Evolutionary conservation across 1,140 invertebrate species (phyloP).

Genomic region (Drosophila asahinai): DNA sequence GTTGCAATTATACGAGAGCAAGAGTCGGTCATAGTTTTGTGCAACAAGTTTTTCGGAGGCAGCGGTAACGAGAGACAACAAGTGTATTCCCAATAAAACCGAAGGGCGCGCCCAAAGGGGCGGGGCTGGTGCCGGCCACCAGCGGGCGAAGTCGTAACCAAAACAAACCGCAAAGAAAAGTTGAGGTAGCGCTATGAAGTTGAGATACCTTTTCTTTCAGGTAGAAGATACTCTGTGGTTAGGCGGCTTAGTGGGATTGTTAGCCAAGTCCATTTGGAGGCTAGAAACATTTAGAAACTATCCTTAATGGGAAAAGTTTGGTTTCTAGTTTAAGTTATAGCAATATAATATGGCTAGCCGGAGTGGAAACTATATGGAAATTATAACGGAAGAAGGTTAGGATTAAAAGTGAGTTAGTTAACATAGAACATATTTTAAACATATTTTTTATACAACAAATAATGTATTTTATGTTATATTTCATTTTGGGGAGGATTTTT

Average conservation of each 20-base stretch:
- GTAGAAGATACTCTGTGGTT: constrained; percentile 21
- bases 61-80: constrained; percentile 29
- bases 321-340: background rate
- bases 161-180: constrained; percentile 20
- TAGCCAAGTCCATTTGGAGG: constrained; percentile 9
- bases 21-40: constrained; percentile 38
- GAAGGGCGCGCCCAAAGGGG: constrained; percentile 23
- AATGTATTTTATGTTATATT: background rate
- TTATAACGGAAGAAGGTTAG: no score
- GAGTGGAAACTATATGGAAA: no score
- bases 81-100: constrained; percentile 33
- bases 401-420: background rate
- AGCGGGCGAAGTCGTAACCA: constrained; percentile 11
- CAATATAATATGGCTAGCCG: no score
- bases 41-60: constrained; percentile 37
- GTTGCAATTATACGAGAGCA: constrained; percentile 45
- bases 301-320: constrained; percentile 1
- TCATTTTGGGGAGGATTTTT: background rate
- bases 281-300: constrained; percentile 4
- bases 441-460: background rate
- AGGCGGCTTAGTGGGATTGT: background rate
- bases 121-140: background rate
- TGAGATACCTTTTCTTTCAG: constrained; percentile 16
- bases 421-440: background rate
- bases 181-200: constrained; percentile 10